Conservation (phyloP, 2,113 vertebrate species). For the Campylomormyrus tamandua region DNA sequence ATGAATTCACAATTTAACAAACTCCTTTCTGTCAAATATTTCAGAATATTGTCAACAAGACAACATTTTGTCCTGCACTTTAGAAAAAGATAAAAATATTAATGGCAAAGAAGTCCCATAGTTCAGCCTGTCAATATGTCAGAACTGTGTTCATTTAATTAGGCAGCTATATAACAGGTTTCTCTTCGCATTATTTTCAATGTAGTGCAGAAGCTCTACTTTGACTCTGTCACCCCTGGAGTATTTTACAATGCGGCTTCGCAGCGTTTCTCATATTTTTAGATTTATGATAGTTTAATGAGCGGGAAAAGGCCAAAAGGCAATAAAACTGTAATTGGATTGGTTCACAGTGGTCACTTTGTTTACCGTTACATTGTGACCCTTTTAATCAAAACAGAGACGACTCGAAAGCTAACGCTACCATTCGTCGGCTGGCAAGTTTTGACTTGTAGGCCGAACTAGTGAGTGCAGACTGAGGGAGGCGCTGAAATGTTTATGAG, state of each 20-base stretch:
- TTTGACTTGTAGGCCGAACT: background rate
- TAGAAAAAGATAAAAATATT: background rate
- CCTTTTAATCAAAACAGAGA: background rate
- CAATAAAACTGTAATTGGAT: background rate
- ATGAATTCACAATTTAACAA: background rate
- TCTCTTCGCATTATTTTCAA: background rate
- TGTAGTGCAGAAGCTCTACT: background rate
- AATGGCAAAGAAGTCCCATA: background rate
- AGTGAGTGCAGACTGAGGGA: background rate
- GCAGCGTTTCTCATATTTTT: background rate
- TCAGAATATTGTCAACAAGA: constrained; percentile 2
- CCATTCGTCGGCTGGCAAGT: background rate
- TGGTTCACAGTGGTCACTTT: background rate
- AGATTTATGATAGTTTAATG: background rate
- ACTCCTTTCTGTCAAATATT: background rate
- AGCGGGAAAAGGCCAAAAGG: background rate
- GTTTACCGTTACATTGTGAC: background rate
- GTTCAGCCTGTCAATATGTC: background rate
- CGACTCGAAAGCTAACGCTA: background rate
- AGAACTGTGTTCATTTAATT: background rate
- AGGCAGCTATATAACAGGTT: background rate
- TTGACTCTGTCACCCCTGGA: background rate
- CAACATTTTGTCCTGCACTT: background rate
- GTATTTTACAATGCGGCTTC: background rate
- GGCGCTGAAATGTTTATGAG: background rate